Base-by-base conservation (phyloP, 2,888 invertebrate genomes). In the Netelia fuscicornis region DNA sequence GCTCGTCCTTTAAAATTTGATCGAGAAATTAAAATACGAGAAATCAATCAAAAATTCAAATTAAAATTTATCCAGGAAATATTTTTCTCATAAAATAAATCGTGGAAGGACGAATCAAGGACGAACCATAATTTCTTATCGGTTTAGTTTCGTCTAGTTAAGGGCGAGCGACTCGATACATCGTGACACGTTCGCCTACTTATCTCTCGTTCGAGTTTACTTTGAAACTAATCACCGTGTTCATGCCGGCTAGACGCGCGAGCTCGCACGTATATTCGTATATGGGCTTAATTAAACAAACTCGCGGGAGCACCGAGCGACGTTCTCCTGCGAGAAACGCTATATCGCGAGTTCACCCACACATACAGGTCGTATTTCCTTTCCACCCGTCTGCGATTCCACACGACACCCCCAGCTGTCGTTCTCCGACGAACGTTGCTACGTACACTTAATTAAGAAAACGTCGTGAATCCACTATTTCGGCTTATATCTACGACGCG, bases 181-280 rank as follows among this genome's bases (percentile, higher is more conserved):
- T 11, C 72, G 54, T 8, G 17, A 80, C 65, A 54, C 74, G 77
- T 82, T 84, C 77, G 71, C 83, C 75, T 81, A 81, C 81, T 83
- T 78, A 72, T 74, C 75, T 30, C 64, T 37, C 56, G n/a, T 60
- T 76, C 56, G 60, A 65, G 79, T 84, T 86, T 68, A 81, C 80
- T 84, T 78, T 79, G 83, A 88, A 89, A 88, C 88, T 89, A 89
- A 89, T 89, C 87, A 84, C 68, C 76, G 25, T 10, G 80, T 11
- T 52, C 11, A 60, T 44, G 17, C 67, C n/a, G 65, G 75, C 75
- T 60, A 65, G 52, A 65, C 81, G 81, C 3, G 20, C 48, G 52
- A 13, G 54, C 67, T 77, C 67, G 17, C 48, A 60, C 62, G 75
- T 52, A 23, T 30, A 30, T 30, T 30, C 79, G 20, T 77, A 77